A percentile compares a stretch with the other conserved stretches of the same genome.
Conservation (phyloP, 2,888 invertebrate species). For the Lobophora halterata region DNA sequence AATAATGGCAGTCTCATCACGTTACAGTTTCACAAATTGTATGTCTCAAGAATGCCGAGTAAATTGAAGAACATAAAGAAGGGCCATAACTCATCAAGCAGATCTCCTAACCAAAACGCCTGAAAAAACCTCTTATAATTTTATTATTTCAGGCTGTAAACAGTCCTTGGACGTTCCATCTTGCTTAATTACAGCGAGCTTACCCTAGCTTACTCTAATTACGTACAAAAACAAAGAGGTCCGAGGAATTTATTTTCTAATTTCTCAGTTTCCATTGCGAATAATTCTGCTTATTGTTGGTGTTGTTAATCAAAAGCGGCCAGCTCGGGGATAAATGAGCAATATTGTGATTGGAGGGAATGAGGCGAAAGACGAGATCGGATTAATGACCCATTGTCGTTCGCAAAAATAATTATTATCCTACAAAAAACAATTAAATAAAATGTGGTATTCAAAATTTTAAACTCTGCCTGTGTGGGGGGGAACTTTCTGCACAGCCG, state of each 20-base stretch:
- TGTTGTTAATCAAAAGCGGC: slow-evolving; percentile 14
- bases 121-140: slow-evolving; percentile 18
- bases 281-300: slow-evolving; percentile 51
- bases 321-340: background rate
- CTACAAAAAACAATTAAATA: too few relatives aligned
- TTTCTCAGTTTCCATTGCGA: slow-evolving; percentile 53
- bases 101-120: slow-evolving; percentile 17
- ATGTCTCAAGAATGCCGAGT: too few relatives aligned
- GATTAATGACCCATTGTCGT: too few relatives aligned
- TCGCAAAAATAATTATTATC: too few relatives aligned
- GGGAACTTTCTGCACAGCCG: too few relatives aligned
- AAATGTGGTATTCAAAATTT: too few relatives aligned
- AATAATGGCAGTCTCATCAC: too few relatives aligned
- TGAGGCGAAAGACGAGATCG: background rate
- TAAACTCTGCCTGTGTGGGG: too few relatives aligned
- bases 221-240: slow-evolving; percentile 69
- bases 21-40: too few relatives aligned
- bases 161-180: slow-evolving; percentile 41
- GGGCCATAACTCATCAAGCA: slow-evolving; percentile 18
- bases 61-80: slow-evolving; percentile 6
- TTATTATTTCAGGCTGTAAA: slow-evolving; percentile 31
- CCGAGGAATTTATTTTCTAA: slow-evolving; percentile 67
- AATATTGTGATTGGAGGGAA: slow-evolving; percentile 4
- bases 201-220: slow-evolving; percentile 65
- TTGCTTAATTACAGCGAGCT: slow-evolving; percentile 70